These are phyloP conservation scores for Cheilosia scutellata DNA, from an alignment of 2,888 invertebrate species.

Conservation along the genomic window DNA sequence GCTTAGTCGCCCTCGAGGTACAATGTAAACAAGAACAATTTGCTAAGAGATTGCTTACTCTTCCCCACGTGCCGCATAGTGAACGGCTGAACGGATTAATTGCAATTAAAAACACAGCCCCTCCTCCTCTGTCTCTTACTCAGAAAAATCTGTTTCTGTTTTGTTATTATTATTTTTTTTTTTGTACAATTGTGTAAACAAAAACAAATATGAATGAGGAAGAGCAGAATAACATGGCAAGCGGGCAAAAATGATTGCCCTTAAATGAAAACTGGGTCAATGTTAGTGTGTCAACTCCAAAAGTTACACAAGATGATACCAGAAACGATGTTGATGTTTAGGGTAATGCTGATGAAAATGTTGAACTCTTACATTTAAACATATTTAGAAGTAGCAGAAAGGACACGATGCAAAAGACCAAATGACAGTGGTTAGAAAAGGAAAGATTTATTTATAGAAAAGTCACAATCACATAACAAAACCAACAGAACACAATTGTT, in stretches of 20 bases:
- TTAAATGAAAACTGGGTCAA: slow-evolving; percentile 51
- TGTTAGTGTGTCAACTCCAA: slow-evolving; percentile 61
- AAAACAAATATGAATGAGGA: slow-evolving; percentile 25
- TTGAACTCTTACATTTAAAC: slow-evolving; percentile 22
- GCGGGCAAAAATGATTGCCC: slow-evolving; percentile 30
- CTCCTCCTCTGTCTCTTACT: neutral
- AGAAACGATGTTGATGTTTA: slow-evolving; percentile 6
- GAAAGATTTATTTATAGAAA: slow-evolving; percentile 15
- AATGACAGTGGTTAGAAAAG: slow-evolving; percentile 7
- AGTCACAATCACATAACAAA: slow-evolving; percentile 28
- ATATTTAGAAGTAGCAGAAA: slow-evolving; percentile 1
- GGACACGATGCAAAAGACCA: slow-evolving; percentile 38
- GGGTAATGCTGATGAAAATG: slow-evolving; percentile 8
- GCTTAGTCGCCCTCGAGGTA: slow-evolving; percentile 2
- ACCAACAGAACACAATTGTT: neutral
- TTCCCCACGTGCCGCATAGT: slow-evolving; percentile 17
- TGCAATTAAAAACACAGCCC: slow-evolving; percentile 15
- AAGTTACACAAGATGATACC: slow-evolving; percentile 12
- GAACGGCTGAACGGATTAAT: slow-evolving; percentile 43
- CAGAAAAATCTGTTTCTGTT: slow-evolving; percentile 9
- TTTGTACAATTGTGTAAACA: slow-evolving; percentile 14
- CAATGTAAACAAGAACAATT: slow-evolving; percentile 32
- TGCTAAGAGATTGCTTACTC: neutral
- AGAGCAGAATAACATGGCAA: slow-evolving; percentile 23
- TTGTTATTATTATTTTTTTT: slow-evolving; percentile 19